Percentiles rank a stretch among this genome's conserved stretches.
phyloP scores from a whole-genome alignment of 2,797 vertebrate species.

The Champsocephalus esox region DNA sequence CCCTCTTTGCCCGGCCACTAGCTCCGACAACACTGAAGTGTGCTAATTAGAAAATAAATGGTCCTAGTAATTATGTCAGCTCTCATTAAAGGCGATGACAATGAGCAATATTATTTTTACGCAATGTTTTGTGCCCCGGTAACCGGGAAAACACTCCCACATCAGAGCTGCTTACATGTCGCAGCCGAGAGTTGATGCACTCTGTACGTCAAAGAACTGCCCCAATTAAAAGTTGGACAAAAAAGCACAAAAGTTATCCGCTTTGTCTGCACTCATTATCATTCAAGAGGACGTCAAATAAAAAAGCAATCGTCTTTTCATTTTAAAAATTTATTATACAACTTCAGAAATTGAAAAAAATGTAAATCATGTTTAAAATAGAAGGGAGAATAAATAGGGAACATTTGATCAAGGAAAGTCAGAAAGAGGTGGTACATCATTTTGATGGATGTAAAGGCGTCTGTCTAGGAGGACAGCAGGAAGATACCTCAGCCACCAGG shows the following conservation, averaged over 20 bases:
- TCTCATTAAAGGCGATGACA: constrained; percentile 92
- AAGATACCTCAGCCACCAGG: constrained; percentile 20
- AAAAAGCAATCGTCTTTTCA: constrained; percentile 18
- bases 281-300: constrained; percentile 16
- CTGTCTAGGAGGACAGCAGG: constrained; percentile 32
- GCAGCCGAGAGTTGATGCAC: constrained; percentile 64
- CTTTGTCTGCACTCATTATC: constrained; percentile 14
- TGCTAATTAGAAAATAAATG: constrained; percentile 99
- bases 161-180: constrained; percentile 68
- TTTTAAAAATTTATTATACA: constrained; percentile 78
- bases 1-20: constrained; percentile 88
- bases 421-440: constrained; percentile 24
- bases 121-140: constrained; percentile 92
- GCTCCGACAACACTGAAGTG: constrained; percentile 91
- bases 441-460: constrained; percentile 40
- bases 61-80: constrained; percentile 98
- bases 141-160: constrained; percentile 82
- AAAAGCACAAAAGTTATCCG: constrained; percentile 14
- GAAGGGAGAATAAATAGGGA: constrained; percentile 78
- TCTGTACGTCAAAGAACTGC: constrained; percentile 86
- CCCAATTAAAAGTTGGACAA: constrained; percentile 85
- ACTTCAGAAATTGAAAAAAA: constrained; percentile 64
- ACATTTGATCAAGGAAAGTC: constrained; percentile 48
- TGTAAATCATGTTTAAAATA: constrained; percentile 57
- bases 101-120: constrained; percentile 98